Percentiles rank a stretch among this genome's conserved stretches.
These are phyloP conservation scores for Aspidoscelis tigris DNA, from an alignment of 2,113 vertebrate genomes.

Conservation along the genomic window DNA sequence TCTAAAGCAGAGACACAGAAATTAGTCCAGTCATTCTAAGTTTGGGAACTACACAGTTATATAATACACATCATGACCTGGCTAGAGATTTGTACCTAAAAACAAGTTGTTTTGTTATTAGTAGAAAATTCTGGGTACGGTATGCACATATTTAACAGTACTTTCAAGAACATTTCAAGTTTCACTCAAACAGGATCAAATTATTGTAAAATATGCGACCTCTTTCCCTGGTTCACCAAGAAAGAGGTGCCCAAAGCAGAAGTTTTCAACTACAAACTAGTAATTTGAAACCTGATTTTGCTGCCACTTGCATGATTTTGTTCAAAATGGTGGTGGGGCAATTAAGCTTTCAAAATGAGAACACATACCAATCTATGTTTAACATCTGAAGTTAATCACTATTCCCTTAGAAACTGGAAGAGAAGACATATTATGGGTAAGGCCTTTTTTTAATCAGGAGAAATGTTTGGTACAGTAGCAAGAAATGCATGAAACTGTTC, in stretches of 20 bases:
- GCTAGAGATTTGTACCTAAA: neutral
- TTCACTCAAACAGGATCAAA: neutral
- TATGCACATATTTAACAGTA: neutral
- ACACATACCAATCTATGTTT: neutral
- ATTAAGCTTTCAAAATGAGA: neutral
- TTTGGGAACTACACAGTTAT: neutral
- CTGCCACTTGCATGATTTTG: neutral
- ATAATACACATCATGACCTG: slow-evolving; percentile 6
- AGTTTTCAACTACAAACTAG: neutral
- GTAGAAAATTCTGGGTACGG: neutral
- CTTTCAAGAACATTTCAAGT: neutral
- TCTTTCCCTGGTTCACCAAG: neutral
- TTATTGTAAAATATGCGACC: neutral
- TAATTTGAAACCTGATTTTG: neutral
- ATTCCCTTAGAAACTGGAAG: neutral
- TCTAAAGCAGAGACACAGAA: neutral
- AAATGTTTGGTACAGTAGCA: neutral
- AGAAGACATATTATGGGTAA: neutral
- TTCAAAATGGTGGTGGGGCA: neutral
- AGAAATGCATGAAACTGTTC: neutral
- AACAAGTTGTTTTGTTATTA: slow-evolving; percentile 1
- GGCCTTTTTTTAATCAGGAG: neutral
- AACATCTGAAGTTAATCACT: neutral
- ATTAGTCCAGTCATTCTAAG: neutral
- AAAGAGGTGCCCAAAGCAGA: neutral